phyloP scores from a whole-genome alignment of 2,888 invertebrate genomes.

The Gisinianus flammeolus region DNA sequence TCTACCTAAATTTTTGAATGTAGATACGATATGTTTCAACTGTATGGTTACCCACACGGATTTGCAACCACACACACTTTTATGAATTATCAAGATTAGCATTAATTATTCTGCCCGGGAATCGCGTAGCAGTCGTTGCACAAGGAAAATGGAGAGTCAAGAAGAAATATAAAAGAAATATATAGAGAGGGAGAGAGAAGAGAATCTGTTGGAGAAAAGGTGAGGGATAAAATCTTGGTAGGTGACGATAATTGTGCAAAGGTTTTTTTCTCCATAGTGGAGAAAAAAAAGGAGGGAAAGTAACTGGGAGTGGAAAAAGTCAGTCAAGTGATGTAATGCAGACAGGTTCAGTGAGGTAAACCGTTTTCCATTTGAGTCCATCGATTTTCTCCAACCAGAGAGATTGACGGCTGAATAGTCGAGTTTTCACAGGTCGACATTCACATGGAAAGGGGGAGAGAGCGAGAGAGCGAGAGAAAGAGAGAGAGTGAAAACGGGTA shows the following conservation, averaged over 20 bases:
- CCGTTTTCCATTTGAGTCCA: conserved; percentile 44
- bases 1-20: no score
- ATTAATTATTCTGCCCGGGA: no score
- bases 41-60: no score
- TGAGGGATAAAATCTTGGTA: background rate
- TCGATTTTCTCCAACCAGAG: conserved; percentile 38
- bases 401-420: conserved; percentile 43
- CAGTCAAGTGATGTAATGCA: conserved; percentile 44
- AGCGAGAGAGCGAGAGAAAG: background rate
- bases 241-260: conserved; percentile 27
- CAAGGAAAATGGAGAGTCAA: background rate
- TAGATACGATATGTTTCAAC: no score
- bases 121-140: background rate
- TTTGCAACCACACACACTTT: no score
- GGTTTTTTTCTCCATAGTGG: no score
- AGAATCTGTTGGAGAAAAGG: background rate
- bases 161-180: background rate
- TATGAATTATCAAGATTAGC: no score
- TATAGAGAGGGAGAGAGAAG: background rate
- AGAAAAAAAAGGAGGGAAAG: conserved; percentile 31
- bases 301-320: conserved; percentile 31
- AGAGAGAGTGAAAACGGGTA: background rate
- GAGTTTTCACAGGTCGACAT: conserved; percentile 40
- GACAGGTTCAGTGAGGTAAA: conserved; percentile 47
- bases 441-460: conserved; percentile 16